These are phyloP conservation scores for Bostrychus sinensis DNA, from an alignment of 2,113 vertebrate species.

Conservation along the genomic window DNA sequence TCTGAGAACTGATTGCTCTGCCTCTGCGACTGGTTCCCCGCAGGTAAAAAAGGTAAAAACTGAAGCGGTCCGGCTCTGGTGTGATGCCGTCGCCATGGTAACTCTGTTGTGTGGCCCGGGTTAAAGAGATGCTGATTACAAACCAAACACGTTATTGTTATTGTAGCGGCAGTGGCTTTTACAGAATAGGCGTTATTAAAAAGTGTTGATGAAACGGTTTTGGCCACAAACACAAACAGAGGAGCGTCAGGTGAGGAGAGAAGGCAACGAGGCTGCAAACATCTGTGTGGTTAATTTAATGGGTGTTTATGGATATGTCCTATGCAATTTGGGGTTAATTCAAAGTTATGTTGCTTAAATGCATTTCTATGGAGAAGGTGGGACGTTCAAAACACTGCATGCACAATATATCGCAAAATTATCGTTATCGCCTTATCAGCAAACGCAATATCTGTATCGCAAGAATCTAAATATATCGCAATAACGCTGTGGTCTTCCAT, in stretches of 20 bases:
- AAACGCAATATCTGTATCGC: too few species aligned
- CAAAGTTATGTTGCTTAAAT: too few species aligned
- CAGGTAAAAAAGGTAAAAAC: not conserved
- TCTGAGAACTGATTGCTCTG: too few species aligned
- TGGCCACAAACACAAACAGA: not conserved
- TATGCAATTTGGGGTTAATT: too few species aligned
- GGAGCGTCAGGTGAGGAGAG: not conserved
- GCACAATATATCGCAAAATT: too few species aligned
- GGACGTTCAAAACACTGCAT: too few species aligned
- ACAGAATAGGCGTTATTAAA: not conserved
- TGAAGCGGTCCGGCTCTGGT: not conserved
- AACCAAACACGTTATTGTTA: not conserved
- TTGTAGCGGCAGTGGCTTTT: not conserved
- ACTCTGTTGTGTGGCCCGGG: not conserved
- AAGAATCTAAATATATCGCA: too few species aligned
- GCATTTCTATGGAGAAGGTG: too few species aligned
- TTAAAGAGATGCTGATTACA: constrained; percentile 8
- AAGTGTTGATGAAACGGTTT: not conserved
- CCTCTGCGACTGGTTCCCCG: not conserved
- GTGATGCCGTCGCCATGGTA: not conserved
- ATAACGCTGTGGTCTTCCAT: too few species aligned
- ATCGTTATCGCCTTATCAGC: too few species aligned
- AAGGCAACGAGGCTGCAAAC: not conserved
- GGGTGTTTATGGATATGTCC: not conserved
- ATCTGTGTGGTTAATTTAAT: not conserved